These are phyloP conservation scores for Pseudorhombus dupliciocellatus DNA, from an alignment of 2,113 vertebrate genomes.

Conservation along the genomic window DNA sequence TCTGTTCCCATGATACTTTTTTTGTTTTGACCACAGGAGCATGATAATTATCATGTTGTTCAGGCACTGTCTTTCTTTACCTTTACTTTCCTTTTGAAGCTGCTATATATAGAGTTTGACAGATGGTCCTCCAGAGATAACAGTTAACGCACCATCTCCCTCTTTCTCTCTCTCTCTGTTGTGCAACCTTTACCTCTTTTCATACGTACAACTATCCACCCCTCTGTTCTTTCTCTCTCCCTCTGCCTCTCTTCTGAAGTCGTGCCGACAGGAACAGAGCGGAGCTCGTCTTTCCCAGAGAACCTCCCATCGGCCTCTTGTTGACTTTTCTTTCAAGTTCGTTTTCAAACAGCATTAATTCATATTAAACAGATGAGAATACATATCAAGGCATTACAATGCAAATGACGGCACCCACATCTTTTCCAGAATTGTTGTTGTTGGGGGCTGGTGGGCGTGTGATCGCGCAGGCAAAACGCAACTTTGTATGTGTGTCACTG, in stretches of 20 bases:
- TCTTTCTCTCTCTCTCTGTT: slow-evolving; percentile 29
- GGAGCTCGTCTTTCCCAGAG: slow-evolving; percentile 69
- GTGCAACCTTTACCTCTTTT: slow-evolving; percentile 43
- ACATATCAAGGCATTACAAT: slow-evolving; percentile 75
- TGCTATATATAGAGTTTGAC: slow-evolving; percentile 60
- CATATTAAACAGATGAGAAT: slow-evolving; percentile 71
- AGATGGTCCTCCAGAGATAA: slow-evolving; percentile 22
- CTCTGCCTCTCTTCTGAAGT: slow-evolving; percentile 64
- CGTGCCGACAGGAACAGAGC: slow-evolving; percentile 68
- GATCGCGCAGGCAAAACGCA: slow-evolving; percentile 40
- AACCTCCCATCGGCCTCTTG: slow-evolving; percentile 69
- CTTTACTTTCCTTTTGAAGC: slow-evolving; percentile 41
- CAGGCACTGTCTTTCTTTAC: slow-evolving; percentile 49
- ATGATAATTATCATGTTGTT: no score
- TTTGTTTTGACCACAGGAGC: slow-evolving; percentile 85
- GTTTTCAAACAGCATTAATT: slow-evolving; percentile 77
- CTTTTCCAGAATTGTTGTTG: slow-evolving; percentile 68
- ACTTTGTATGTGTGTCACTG: slow-evolving; percentile 53
- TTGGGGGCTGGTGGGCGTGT: slow-evolving; percentile 45
- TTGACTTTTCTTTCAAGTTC: slow-evolving; percentile 80
- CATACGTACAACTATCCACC: slow-evolving; percentile 79
- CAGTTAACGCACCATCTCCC: slow-evolving; percentile 69
- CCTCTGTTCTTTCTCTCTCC: slow-evolving; percentile 61
- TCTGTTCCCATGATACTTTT: slow-evolving; percentile 90
- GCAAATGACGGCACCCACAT: slow-evolving; percentile 73